These are phyloP conservation scores for Xyrauchen texanus DNA, from an alignment of 2,113 vertebrate genomes.

Conservation along the genomic window DNA sequence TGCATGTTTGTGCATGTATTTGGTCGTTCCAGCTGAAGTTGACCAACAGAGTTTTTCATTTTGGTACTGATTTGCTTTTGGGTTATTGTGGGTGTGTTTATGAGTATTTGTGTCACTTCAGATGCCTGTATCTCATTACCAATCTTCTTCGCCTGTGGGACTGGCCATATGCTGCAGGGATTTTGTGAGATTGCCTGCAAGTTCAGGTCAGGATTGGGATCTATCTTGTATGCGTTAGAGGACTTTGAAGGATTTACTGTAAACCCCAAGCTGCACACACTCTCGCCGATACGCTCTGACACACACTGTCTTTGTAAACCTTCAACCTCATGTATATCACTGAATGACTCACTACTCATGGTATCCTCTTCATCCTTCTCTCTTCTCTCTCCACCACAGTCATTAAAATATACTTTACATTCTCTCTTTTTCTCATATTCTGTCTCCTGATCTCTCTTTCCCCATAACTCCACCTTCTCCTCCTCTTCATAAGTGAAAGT, in stretches of 20 bases:
- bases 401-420: slow-evolving; percentile 19
- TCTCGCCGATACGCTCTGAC: neutral
- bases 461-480: slow-evolving; percentile 13
- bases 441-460: slow-evolving; percentile 23
- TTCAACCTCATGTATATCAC: slow-evolving; percentile 1
- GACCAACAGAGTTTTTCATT: neutral
- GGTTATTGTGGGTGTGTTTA: neutral
- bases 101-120: slow-evolving; percentile 36
- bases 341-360: neutral
- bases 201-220: neutral
- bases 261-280: neutral
- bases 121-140: neutral
- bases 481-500: slow-evolving; percentile 59
- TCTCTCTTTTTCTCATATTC: slow-evolving; percentile 47
- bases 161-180: neutral
- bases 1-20: neutral
- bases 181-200: neutral
- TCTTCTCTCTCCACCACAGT: neutral
- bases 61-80: neutral
- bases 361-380: too few relatives aligned
- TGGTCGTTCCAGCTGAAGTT: neutral
- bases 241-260: neutral
- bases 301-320: too few relatives aligned
- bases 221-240: neutral
- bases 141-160: neutral